Percentiles rank a stretch among this genome's conserved stretches.
phyloP scores from a whole-genome alignment of 2,113 vertebrate genomes.

The Sphyrna mokarran region DNA sequence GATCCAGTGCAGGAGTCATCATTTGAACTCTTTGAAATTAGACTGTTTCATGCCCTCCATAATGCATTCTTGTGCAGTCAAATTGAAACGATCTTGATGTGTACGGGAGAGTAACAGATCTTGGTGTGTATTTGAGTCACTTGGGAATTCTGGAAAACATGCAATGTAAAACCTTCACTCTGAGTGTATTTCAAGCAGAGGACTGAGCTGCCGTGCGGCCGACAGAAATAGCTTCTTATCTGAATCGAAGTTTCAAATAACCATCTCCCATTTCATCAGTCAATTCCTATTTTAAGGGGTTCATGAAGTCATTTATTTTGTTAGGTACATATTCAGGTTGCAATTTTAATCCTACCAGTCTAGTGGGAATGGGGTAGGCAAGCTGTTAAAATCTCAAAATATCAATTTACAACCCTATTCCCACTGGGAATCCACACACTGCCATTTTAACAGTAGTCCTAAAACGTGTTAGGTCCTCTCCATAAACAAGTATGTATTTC shows the following conservation, averaged over 20 bases:
- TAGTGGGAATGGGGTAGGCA: neutral
- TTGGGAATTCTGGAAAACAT: neutral
- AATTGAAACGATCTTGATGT: neutral
- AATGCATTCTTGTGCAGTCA: neutral
- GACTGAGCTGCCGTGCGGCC: neutral
- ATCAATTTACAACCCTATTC: neutral
- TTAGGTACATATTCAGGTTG: neutral
- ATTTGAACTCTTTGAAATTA: neutral
- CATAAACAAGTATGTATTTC: neutral
- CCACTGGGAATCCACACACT: neutral
- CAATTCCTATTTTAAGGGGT: neutral
- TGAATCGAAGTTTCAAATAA: neutral
- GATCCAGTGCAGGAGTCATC: neutral
- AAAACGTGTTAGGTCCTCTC: neutral
- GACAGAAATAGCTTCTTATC: neutral
- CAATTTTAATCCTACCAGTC: neutral
- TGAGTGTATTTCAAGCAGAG: neutral
- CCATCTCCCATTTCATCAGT: neutral
- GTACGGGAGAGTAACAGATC: neutral
- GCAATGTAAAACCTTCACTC: neutral
- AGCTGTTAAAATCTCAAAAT: neutral
- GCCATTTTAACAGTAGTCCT: neutral
- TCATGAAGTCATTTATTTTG: neutral
- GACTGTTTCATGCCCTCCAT: neutral
- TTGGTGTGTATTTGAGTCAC: neutral